Evolutionary conservation across 2,113 vertebrate species (phyloP).

Genomic region (Bubo bubo): DNA sequence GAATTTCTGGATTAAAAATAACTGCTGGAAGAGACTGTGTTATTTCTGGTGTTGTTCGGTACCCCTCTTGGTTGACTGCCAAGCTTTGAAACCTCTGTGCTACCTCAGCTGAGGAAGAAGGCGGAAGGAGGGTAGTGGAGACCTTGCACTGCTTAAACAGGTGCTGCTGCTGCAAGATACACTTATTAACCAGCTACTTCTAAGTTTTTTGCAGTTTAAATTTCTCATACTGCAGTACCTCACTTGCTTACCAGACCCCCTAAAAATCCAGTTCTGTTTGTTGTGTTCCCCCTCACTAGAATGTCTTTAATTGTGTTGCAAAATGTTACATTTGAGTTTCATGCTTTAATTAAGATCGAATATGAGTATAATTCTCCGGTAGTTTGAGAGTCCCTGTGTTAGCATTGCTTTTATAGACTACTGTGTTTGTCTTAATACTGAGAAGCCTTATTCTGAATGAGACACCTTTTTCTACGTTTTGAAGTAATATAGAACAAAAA

Average conservation of each 20-base stretch:
- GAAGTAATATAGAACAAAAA: background rate
- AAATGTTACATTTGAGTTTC: background rate
- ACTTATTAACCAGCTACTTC: background rate
- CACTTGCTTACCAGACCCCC: background rate
- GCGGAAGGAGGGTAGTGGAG: background rate
- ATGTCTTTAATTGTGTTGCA: background rate
- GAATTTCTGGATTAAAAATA: slow-evolving; percentile 1
- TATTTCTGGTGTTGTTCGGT: background rate
- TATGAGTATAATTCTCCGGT: background rate
- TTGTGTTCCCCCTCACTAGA: background rate
- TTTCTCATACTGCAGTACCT: background rate
- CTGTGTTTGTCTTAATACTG: background rate
- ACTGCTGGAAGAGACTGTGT: background rate
- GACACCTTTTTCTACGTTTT: background rate
- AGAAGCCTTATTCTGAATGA: background rate
- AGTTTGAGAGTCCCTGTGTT: background rate
- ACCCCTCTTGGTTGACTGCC: background rate
- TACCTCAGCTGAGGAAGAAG: background rate
- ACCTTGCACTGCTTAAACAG: background rate
- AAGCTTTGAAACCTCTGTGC: background rate
- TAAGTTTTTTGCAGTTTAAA: background rate
- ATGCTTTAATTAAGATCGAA: background rate
- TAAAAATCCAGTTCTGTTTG: background rate
- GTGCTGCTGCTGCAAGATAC: background rate
- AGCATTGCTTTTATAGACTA: background rate